Evolutionary conservation across 2,888 invertebrate genomes (phyloP).

Genomic region (Xanthia icteritia): DNA sequence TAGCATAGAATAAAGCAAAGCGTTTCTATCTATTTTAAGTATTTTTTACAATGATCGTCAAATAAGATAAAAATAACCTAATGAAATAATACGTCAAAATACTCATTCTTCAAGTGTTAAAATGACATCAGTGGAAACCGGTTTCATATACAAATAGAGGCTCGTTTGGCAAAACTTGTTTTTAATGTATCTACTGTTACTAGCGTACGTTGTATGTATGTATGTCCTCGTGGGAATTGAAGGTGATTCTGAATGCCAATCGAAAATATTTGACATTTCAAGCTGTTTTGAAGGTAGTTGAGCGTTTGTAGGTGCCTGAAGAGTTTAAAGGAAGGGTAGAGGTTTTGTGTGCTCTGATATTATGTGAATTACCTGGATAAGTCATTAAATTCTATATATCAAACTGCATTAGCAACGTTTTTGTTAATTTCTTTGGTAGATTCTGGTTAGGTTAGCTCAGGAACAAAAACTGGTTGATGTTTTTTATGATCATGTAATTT

Average conservation of each 20-base stretch:
- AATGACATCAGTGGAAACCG: constrained; percentile 71
- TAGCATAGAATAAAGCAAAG: not conserved
- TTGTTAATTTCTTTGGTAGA: not conserved
- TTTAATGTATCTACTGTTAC: constrained; percentile 37
- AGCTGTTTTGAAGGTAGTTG: constrained; percentile 2
- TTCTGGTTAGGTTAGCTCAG: not conserved
- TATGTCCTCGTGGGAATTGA: constrained; percentile 55
- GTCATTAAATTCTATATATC: not conserved
- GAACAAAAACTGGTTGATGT: not conserved
- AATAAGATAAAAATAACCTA: constrained; percentile 17
- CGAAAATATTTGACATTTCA: constrained; percentile 58
- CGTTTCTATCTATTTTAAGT: not conserved
- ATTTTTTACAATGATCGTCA: not conserved
- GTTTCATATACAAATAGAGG: constrained; percentile 55
- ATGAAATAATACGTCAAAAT: constrained; percentile 53
- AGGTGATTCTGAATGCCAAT: constrained; percentile 62
- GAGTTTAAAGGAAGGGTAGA: constrained; percentile 8
- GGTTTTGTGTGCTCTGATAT: constrained; percentile 5
- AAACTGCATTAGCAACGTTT: not conserved
- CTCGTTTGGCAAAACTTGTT: constrained; percentile 62
- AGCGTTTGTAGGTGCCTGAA: not conserved
- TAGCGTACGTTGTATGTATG: constrained; percentile 20
- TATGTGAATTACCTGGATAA: not conserved
- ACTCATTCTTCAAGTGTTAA: constrained; percentile 57
- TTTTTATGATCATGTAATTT: not conserved